Percentiles rank a stretch among this genome's conserved stretches.
phyloP scores from a whole-genome alignment of 2,113 vertebrate species.

The Pao palembangensis region DNA sequence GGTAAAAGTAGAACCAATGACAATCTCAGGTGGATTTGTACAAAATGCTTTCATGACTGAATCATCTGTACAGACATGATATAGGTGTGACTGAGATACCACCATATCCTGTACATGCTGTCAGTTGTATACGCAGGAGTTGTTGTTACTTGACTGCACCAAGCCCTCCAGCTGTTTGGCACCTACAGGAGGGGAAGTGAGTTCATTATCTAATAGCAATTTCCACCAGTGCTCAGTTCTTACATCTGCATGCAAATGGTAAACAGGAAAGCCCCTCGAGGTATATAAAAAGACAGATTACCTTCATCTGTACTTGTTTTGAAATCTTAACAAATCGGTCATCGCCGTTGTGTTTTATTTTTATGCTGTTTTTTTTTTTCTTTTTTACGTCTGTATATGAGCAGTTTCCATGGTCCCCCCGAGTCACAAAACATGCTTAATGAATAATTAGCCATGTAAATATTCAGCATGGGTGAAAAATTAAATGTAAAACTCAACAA shows the following conservation, averaged over 20 bases:
- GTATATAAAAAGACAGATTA: conserved; percentile 25
- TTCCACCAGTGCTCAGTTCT: conserved; percentile 45
- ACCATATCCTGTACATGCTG: conserved; percentile 44
- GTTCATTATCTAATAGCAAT: conserved; percentile 68
- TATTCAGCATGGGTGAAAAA: conserved; percentile 9
- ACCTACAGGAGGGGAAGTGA: conserved; percentile 53
- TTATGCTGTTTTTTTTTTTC: neutral
- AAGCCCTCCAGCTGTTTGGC: conserved; percentile 64
- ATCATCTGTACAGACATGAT: conserved; percentile 34
- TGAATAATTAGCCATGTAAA: conserved; percentile 22
- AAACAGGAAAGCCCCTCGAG: conserved; percentile 27
- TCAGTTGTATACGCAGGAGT: conserved; percentile 58
- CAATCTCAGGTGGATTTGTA: conserved; percentile 34
- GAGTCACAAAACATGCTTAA: conserved; percentile 14
- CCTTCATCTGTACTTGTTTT: conserved; percentile 11
- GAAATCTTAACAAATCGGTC: conserved; percentile 13
- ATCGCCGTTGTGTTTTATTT: neutral
- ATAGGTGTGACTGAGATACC: conserved; percentile 55
- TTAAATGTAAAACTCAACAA: conserved; percentile 5
- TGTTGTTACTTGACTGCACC: conserved; percentile 65
- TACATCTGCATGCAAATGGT: conserved; percentile 48
- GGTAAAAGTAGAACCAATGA: conserved; percentile 35
- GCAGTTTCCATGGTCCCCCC: conserved; percentile 22
- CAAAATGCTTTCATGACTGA: conserved; percentile 31
- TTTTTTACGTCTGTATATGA: conserved; percentile 12